Percentiles rank a stretch among this genome's conserved stretches.
phyloP scores from a whole-genome alignment of 2,888 invertebrate species.

The Caenorhabditis sp. region DNA sequence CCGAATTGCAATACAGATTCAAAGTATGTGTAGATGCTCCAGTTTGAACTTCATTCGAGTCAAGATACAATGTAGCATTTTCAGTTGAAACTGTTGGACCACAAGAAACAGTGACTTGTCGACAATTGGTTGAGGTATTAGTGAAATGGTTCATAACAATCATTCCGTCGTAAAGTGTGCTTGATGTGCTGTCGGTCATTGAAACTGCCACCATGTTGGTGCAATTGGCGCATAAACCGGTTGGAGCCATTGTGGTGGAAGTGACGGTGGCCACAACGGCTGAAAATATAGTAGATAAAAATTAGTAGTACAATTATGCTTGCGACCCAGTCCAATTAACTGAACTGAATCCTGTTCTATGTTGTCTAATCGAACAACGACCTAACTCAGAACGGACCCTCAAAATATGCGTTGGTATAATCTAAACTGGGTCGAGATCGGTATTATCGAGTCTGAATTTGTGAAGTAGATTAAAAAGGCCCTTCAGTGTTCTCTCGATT shows the following conservation, averaged over 20 bases:
- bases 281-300: too few relatives aligned
- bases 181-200: conserved; percentile 1
- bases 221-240: conserved; percentile 19
- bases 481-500: too few relatives aligned
- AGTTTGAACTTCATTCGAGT: conserved; percentile 11
- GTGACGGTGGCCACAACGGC: conserved; percentile 12
- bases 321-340: too few relatives aligned
- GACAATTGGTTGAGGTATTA: conserved; percentile 20
- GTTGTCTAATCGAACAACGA: too few relatives aligned
- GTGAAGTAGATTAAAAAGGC: too few relatives aligned
- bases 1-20: conserved; percentile 12
- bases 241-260: conserved; percentile 20
- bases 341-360: too few relatives aligned
- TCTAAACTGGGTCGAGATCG: too few relatives aligned
- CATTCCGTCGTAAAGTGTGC: conserved; percentile 24
- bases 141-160: conserved; percentile 33
- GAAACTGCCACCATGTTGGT: conserved; percentile 21
- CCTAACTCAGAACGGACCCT: too few relatives aligned
- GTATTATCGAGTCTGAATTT: too few relatives aligned
- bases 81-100: conserved; percentile 25
- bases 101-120: conserved; percentile 19
- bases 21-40: conserved; percentile 15
- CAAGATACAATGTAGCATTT: conserved; percentile 30
- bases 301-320: too few relatives aligned
- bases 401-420: too few relatives aligned